These are phyloP conservation scores for Rhagonycha fulva DNA, from an alignment of 2,888 invertebrate genomes.

Conservation along the genomic window DNA sequence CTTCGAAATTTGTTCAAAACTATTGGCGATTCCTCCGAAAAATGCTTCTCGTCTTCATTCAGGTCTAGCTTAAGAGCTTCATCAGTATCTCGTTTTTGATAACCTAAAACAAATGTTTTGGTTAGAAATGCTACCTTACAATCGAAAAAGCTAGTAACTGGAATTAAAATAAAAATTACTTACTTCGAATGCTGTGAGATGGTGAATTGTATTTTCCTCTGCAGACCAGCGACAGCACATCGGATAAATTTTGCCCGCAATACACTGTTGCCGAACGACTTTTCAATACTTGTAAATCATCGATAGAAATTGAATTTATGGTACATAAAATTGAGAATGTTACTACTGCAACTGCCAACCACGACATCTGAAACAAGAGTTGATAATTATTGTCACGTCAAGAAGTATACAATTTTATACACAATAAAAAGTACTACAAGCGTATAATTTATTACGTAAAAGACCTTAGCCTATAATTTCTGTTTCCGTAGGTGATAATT, in stretches of 20 bases:
- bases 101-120: conserved; percentile 27
- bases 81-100: conserved; percentile 6
- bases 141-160: background rate
- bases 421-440: background rate
- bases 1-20: conserved; percentile 37
- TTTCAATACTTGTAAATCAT: conserved; percentile 22
- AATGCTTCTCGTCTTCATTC: background rate
- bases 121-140: background rate
- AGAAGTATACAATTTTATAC: background rate
- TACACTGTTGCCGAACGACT: conserved; percentile 9
- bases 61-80: background rate
- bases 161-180: background rate
- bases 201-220: conserved; percentile 22
- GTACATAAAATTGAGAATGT: conserved; percentile 12
- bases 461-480: background rate
- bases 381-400: background rate
- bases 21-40: conserved; percentile 27
- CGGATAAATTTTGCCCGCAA: conserved; percentile 21
- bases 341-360: conserved; percentile 5
- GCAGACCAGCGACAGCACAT: conserved; percentile 22
- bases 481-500: background rate
- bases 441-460: background rate
- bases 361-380: conserved; percentile 22
- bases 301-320: conserved; percentile 11
- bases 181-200: conserved; percentile 13